Evolutionary conservation across 2,888 invertebrate species (phyloP).

Genomic region (Parasteatoda lunata): DNA sequence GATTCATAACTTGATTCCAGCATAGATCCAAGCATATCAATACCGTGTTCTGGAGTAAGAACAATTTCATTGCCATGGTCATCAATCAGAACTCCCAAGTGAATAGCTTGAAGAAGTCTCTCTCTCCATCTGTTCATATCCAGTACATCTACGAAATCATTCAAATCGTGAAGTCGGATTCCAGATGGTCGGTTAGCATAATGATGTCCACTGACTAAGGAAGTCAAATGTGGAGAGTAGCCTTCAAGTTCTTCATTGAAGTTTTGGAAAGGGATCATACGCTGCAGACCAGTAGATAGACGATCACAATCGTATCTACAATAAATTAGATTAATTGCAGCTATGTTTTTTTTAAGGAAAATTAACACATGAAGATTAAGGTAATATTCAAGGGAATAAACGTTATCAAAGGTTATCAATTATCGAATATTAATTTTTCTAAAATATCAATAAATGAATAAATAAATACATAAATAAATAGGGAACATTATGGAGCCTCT

Average conservation of each 20-base stretch:
- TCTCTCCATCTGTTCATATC: slow-evolving; percentile 83
- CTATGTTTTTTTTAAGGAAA: too few relatives aligned
- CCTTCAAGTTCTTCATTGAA: slow-evolving; percentile 70
- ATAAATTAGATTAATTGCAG: not conserved
- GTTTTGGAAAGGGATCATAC: slow-evolving; percentile 78
- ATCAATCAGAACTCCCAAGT: slow-evolving; percentile 78
- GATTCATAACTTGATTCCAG: slow-evolving; percentile 79
- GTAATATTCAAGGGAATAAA: too few relatives aligned
- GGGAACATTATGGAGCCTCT: too few relatives aligned
- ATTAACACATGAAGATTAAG: too few relatives aligned
- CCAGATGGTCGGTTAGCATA: slow-evolving; percentile 68
- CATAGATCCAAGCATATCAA: slow-evolving; percentile 86
- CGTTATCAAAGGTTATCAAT: too few relatives aligned
- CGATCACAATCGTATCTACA: slow-evolving; percentile 83
- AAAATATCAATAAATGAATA: too few relatives aligned
- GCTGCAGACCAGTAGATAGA: slow-evolving; percentile 81
- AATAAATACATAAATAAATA: too few relatives aligned
- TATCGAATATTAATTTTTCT: too few relatives aligned
- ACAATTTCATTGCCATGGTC: slow-evolving; percentile 76
- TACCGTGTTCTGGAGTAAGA: slow-evolving; percentile 82
- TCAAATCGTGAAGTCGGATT: slow-evolving; percentile 46
- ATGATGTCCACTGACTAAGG: slow-evolving; percentile 67
- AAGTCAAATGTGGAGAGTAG: slow-evolving; percentile 70
- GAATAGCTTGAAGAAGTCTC: slow-evolving; percentile 82
- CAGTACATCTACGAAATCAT: slow-evolving; percentile 53